Base-by-base conservation (phyloP, 2,797 vertebrate genomes). In the Acanthopagrus latus region DNA sequence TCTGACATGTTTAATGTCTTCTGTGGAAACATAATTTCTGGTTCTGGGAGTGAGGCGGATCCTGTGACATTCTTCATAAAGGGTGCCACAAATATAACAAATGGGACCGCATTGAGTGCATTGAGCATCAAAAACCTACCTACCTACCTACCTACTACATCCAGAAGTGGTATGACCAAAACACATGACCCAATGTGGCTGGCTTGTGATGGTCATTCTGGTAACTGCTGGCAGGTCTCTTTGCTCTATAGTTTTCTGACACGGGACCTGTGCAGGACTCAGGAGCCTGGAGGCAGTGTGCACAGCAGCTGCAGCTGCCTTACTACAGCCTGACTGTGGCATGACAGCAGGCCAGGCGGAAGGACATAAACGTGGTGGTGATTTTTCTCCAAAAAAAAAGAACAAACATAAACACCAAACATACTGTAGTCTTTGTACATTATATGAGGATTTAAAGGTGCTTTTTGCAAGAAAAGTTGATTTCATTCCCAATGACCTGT, bases 311-410 rank as follows among this genome's bases (percentile, higher is more conserved):
- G 70, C 44, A 54, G 67, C 64, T 23, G 60, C 29, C 54, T 67
- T 20, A 46, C 54, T 82, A 73, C 59, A 76, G 71, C 59, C 60
- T 77, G 80, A 74, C 72, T 67, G 71, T 86, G 50, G 56, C 63
- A 43, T 78, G 71, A 71, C 85, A 78, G 69, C 67, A 74, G 65
- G 71, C 38, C 16, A 62, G 76, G 43, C 8, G 1, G 60, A 16
- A 70, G 43, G 47, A 68, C 64, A 52, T 48, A 62, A 63, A 73
- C 80, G 70, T 76, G 60, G 60, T 46, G 58, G 73, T 27, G 38
- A 74, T 62, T 65, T 29, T 78, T 60, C 38, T 72, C 23, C 52
- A 33, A 33, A 33, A 29, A 29, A 29, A 33, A 8, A 33, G 27
- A 27, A n/a, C 29, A 29, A 33, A 38, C 38, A 38, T 38, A 38